Evolutionary conservation across 2,113 vertebrate species (phyloP).

Genomic region (Pithys albifrons): DNA sequence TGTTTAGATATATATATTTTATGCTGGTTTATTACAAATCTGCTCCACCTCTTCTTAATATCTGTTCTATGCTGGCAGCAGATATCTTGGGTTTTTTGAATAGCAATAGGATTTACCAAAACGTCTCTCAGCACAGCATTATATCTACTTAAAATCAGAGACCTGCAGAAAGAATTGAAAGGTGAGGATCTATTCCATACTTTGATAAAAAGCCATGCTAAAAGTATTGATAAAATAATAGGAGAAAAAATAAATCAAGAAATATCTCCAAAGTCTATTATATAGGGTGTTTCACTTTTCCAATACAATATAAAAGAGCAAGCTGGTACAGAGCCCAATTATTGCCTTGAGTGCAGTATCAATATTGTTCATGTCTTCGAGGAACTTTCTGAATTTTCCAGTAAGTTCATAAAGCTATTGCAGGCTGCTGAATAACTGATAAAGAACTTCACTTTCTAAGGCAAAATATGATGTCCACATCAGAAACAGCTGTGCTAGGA

Average conservation of each 20-base stretch:
- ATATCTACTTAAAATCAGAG: neutral
- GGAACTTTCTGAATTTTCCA: constrained; percentile 11
- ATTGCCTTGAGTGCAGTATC: constrained; percentile 28
- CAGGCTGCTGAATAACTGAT: neutral
- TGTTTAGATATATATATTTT: neutral
- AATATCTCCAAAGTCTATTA: neutral
- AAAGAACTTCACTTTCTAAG: neutral
- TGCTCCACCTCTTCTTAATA: neutral
- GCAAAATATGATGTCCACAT: neutral
- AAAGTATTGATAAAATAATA: constrained; percentile 22
- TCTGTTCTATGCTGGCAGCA: neutral
- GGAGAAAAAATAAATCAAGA: constrained; percentile 1
- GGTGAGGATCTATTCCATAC: neutral
- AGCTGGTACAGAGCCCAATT: constrained; percentile 12
- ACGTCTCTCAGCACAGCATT: neutral
- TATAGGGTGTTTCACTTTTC: neutral
- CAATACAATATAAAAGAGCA: neutral
- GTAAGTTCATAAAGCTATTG: constrained; percentile 3
- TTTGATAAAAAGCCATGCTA: neutral
- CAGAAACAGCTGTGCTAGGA: constrained; percentile 14
- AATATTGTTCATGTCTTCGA: neutral
- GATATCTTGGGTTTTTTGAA: neutral
- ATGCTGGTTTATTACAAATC: neutral
- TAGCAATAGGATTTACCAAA: neutral
- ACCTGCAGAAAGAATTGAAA: neutral